Percentiles rank a stretch among this genome's conserved stretches.
Conservation (phyloP, 2,888 invertebrate species). For the Acanthopleura granulata region DNA sequence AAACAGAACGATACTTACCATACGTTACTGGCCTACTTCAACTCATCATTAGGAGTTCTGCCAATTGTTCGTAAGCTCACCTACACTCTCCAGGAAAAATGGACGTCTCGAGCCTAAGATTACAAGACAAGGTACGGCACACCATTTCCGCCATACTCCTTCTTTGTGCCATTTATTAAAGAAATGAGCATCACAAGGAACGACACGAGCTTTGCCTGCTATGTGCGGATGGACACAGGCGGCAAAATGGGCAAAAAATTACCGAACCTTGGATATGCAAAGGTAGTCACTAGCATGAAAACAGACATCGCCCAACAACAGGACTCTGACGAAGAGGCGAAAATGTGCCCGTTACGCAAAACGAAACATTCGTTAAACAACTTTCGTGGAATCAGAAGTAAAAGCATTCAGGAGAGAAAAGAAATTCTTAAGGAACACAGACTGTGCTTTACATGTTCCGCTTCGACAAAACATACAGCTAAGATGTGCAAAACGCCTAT, state of each 20-base stretch:
- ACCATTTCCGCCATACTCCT: conserved; percentile 29
- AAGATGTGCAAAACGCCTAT: conserved; percentile 24
- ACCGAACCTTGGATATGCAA: not conserved
- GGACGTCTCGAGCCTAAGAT: conserved; percentile 22
- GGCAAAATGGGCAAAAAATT: not conserved
- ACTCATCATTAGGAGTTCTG: conserved; percentile 33
- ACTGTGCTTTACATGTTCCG: conserved; percentile 30
- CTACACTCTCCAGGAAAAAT: conserved; percentile 24
- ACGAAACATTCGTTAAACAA: conserved; percentile 24
- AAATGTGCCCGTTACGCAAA: conserved; percentile 23
- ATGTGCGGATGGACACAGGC: not conserved
- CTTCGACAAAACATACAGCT: conserved; percentile 23
- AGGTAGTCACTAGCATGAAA: not conserved
- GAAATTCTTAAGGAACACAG: conserved; percentile 25
- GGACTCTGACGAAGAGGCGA: not conserved
- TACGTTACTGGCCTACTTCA: conserved; percentile 26
- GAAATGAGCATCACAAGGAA: conserved; percentile 24
- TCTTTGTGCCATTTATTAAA: conserved; percentile 27
- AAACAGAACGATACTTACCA: conserved; percentile 27
- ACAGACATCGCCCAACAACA: no score
- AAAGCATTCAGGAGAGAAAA: conserved; percentile 24
- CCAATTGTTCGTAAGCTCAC: conserved; percentile 32
- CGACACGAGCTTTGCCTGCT: conserved; percentile 27
- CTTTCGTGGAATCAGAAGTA: conserved; percentile 25
- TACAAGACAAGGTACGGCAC: no score